A percentile compares a stretch with the other conserved stretches of the same genome.
phyloP scores from a whole-genome alignment of 2,113 vertebrate genomes.

The Hippolais icterina region DNA sequence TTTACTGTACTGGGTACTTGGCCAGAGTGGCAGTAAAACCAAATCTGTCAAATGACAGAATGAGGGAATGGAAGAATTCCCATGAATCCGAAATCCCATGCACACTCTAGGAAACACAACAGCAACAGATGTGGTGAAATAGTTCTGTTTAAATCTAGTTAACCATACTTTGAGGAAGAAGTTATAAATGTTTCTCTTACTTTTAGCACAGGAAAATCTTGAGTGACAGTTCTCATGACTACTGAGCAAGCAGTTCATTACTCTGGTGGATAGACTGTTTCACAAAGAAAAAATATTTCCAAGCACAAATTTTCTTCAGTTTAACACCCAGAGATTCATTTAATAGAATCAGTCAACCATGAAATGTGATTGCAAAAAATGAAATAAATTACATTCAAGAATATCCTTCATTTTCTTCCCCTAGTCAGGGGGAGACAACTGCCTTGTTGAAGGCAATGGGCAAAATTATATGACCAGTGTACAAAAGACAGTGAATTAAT shows the following conservation, averaged over 20 bases:
- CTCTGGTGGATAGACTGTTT: neutral
- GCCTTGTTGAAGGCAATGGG: neutral
- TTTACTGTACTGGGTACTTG: neutral
- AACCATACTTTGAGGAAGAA: neutral
- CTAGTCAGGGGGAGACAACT: neutral
- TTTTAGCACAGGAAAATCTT: slow-evolving; percentile 1
- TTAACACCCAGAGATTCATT: neutral
- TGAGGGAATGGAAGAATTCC: neutral
- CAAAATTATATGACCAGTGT: neutral
- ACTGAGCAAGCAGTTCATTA: neutral
- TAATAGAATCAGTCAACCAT: neutral
- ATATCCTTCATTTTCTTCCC: neutral
- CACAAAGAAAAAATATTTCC: neutral
- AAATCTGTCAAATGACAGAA: neutral
- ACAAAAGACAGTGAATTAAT: neutral
- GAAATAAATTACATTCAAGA: neutral
- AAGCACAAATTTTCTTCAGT: neutral
- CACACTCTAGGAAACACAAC: neutral
- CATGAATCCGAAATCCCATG: neutral
- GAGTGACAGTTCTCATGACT: slow-evolving; percentile 16
- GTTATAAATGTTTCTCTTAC: neutral
- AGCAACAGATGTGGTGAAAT: neutral
- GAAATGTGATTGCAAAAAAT: neutral
- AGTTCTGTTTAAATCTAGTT: neutral
- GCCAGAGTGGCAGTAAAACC: neutral